Evolutionary conservation across 2,888 invertebrate genomes (phyloP), one percentile per base, ranked within the genome.

Genomic region (Lasioglossum lativentre): DNA sequence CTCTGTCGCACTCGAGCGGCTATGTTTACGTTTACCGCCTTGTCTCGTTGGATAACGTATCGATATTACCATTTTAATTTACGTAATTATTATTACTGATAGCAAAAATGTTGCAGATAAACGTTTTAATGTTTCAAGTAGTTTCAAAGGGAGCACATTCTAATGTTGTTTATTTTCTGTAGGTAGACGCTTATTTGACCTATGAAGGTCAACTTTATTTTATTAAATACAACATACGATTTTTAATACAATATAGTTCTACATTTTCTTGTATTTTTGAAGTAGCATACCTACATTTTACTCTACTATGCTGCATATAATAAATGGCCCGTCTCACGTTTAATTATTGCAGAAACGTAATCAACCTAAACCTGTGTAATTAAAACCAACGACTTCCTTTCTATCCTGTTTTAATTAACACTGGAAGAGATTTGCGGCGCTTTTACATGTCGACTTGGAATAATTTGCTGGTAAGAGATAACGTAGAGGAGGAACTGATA

Each of bases 261-360:
- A 34, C 3, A 34, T 34, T 34, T 34, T 34, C 34, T n/a, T n/a
- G n/a, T n/a, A 27, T 27, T 59, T 59, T 1, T 27, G 0, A n/a
- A 59, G 8, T 23, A 47, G 47, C 19, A 23, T 47, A 47, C 23
- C 23, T 42, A 42, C 14, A 42, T 42, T 23, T 56, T 12, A 8
- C 56, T n/a, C 14, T 27, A 14, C 14, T 16, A 12, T 16, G 6
- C n/a, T 8, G 10, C 8, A 10, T 14, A 34, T 6, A 34, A 66
- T 76, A 30, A 45, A 47, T 66, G 3, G 23, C 0, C 52, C 12
- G n/a, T 34, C 45, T 40, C 19, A 2, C n/a, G 16, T 19, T 38
- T 38, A 76, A 76, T 80, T 76, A 76, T 76, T 34, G 5, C 19
- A 34, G 68, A 80, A 56, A 76, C n/a, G 68, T 80, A 77, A 80